A percentile compares a stretch with the other conserved stretches of the same genome.
Evolutionary conservation across 2,888 invertebrate species (phyloP).

Genomic region (Lapara coniferarum): DNA sequence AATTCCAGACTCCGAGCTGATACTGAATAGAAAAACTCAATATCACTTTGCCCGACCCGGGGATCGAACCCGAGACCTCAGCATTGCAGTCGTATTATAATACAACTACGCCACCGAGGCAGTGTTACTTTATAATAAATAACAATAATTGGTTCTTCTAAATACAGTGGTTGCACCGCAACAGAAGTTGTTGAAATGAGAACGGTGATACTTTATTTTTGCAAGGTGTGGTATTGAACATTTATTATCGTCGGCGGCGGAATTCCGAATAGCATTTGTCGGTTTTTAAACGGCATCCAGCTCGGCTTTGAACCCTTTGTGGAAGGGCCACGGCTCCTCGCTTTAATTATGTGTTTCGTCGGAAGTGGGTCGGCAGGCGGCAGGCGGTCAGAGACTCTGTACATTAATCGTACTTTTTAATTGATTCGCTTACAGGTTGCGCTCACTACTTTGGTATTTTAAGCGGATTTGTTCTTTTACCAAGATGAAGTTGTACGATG

Average conservation of each 20-base stretch:
- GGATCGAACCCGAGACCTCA: too few species aligned
- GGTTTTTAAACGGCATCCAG: conserved; percentile 39
- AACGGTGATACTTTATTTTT: too few species aligned
- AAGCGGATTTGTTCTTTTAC: background rate
- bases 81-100: too few species aligned
- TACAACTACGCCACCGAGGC: too few species aligned
- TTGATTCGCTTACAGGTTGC: background rate
- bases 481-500: too few species aligned
- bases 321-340: conserved; percentile 55
- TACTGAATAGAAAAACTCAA: too few species aligned
- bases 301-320: conserved; percentile 51
- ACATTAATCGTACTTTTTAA: background rate
- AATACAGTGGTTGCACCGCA: too few species aligned
- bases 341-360: conserved; percentile 64
- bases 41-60: too few species aligned
- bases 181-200: background rate
- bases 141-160: too few species aligned
- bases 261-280: conserved; percentile 41
- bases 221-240: background rate
- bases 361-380: conserved; percentile 45
- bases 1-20: too few species aligned
- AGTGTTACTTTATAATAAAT: too few species aligned
- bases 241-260: conserved; percentile 25
- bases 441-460: background rate
- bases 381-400: conserved; percentile 30